Percentiles rank a stretch among this genome's conserved stretches.
Conservation (phyloP, 1,140 invertebrate species). For the Cryptotermes secundus region DNA sequence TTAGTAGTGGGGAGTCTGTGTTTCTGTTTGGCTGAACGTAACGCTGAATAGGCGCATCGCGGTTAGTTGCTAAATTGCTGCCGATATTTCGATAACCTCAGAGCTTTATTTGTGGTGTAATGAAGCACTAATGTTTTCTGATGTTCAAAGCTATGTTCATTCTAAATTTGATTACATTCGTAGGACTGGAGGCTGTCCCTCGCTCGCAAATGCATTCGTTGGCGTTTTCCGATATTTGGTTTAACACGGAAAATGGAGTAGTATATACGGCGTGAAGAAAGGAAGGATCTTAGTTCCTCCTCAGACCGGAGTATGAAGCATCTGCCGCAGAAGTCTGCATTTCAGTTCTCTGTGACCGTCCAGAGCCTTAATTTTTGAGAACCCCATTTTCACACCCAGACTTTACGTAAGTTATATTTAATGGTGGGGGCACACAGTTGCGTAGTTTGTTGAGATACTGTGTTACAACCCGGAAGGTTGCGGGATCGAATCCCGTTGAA, state of each 20-base stretch:
- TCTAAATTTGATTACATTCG: not conserved
- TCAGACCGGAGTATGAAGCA: too few species aligned
- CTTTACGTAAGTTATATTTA: too few species aligned
- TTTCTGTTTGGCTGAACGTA: not conserved
- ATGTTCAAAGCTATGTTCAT: not conserved
- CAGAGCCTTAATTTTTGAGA: too few species aligned
- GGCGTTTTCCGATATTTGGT: constrained; percentile 8
- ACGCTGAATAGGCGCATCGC: not conserved
- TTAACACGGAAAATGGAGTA: not conserved
- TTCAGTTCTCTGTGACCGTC: too few species aligned
- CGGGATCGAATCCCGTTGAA: too few species aligned
- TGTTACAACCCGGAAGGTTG: too few species aligned
- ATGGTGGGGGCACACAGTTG: too few species aligned
- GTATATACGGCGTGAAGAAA: not conserved
- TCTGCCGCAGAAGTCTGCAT: too few species aligned
- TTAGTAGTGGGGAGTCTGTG: not conserved
- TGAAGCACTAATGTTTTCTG: not conserved
- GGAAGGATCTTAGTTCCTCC: too few species aligned
- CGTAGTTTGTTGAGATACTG: too few species aligned
- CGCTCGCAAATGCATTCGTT: not conserved
- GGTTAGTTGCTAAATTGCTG: not conserved
- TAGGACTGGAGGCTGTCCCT: not conserved
- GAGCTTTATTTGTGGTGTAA: not conserved
- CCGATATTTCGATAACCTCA: not conserved
- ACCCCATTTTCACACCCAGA: too few species aligned